Evolutionary conservation across 2,113 vertebrate species (phyloP), one percentile per base, ranked within the genome.

Genomic region (Rana temporaria): DNA sequence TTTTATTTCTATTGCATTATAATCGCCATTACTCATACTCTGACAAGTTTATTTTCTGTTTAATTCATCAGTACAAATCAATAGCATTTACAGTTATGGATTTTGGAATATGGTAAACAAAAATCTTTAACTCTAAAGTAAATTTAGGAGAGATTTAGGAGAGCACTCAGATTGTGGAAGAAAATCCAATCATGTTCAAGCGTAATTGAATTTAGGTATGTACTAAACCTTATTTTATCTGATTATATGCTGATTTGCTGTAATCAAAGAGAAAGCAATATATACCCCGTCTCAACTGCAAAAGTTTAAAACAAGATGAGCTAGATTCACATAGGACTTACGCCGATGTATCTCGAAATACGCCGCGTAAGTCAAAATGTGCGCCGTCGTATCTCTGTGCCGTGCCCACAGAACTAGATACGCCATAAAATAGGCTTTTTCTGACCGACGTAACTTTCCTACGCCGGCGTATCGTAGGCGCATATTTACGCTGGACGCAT

Each of bases 71-170:
- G 24, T 74, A 74, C 19, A 20, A 62, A 62, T 38, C 72, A 42
- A 60, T 42, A 75, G 42, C 56, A 75, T 75, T 75, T 59, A 34
- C 32, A 42, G 57, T 42, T 75, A 75, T 75, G 32, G 72, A 75
- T 75, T 60, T 59, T 62, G 72, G 72, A 18, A 42, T 75, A 75
- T 42, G 34, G 30, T 75, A 75, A 75, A 75, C 56, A 75, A 75
- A 75, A 75, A 74, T 74, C 30, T 42, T 22, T 75, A 59, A 75
- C 38, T 32, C 72, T 16, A 62, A 75, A 60, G 19, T 62, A 60
- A 60, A 38, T 75, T 60, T 75, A 42, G 56, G 72, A 62, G 56
- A 38, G 55, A 38, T 75, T 60, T 75, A 62, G 72, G 72, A 62
- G 56, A 38, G 30, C 18, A 62, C n/a, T 11, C 14, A 34, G 34